Evolutionary conservation across 2,888 invertebrate genomes (phyloP), one percentile per base, ranked within the genome.

Genomic region (Xanthorhoe spadicearia): DNA sequence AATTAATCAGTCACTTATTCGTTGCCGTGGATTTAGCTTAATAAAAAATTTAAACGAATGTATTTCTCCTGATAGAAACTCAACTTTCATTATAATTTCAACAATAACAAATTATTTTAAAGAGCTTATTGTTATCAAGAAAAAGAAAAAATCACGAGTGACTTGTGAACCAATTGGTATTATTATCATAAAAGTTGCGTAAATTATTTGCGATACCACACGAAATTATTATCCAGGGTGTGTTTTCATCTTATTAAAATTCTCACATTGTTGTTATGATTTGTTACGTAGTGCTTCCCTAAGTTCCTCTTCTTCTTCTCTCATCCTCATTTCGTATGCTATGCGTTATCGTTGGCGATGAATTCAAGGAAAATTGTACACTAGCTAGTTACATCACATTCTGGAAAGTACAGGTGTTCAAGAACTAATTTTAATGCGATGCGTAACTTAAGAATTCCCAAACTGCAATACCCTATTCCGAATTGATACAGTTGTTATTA

Each of bases 261-360:
- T 62, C 43, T 61, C 66, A 69, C 70, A 66, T 66, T 48, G 54
- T 66, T 66, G 55, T 66, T 68, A 69, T 69, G 71, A 71, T 75
- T 68, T 72, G 67, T 72, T 50, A 61, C 62, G 48, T 59, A 58
- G 62, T 62, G 62, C 52, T 48, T 49, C 65, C 63, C 69, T 35
- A 68, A 69, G 68, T 66, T 64, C 68, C 64, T 64, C 71, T 60
- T 32, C 2, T 23, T 23, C 23, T 4, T 61, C 64, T 69, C 61
- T 50, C 56, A 64, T 57, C 66, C 72, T 73, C 66, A 70, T 74
- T 71, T 64, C 54, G 75, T 75, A 74, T 75, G 70, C 75, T 17
- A 60, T 19, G 53, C 71, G 68, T 63, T 71, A 66, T 67, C 70
- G 61, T 43, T 63, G 49, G 61, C 66, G 57, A 72, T 66, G 67